Conservation (phyloP, 2,888 invertebrate species). For the Meloe dianella region DNA sequence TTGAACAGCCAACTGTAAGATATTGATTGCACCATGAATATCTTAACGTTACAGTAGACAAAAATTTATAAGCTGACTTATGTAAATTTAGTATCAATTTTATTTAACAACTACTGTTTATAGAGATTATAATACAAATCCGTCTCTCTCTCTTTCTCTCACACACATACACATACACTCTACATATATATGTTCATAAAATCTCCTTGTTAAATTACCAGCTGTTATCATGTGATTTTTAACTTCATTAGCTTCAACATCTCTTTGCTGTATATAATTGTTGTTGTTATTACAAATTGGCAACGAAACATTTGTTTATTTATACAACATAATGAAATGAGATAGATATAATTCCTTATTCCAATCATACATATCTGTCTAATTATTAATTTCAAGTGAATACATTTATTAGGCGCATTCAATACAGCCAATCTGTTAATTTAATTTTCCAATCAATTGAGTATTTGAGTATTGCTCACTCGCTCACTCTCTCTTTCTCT, state of each 20-base stretch:
- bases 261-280: neutral
- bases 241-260: neutral
- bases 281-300: neutral
- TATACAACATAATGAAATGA: neutral
- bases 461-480: too few relatives aligned
- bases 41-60: too few relatives aligned
- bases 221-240: slow-evolving; percentile 1
- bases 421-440: neutral
- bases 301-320: neutral
- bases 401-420: neutral
- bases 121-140: neutral
- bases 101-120: neutral
- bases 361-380: neutral
- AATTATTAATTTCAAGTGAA: neutral
- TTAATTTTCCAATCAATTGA: neutral
- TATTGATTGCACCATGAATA: too few relatives aligned
- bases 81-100: neutral
- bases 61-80: neutral
- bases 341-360: neutral
- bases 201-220: neutral
- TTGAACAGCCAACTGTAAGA: too few relatives aligned
- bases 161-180: too few relatives aligned
- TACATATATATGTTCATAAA: neutral
- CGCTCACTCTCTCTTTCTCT: too few relatives aligned
- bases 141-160: neutral